These are phyloP conservation scores for Wiebesia pumilae DNA, from an alignment of 1,140 invertebrate species.

Conservation along the genomic window DNA sequence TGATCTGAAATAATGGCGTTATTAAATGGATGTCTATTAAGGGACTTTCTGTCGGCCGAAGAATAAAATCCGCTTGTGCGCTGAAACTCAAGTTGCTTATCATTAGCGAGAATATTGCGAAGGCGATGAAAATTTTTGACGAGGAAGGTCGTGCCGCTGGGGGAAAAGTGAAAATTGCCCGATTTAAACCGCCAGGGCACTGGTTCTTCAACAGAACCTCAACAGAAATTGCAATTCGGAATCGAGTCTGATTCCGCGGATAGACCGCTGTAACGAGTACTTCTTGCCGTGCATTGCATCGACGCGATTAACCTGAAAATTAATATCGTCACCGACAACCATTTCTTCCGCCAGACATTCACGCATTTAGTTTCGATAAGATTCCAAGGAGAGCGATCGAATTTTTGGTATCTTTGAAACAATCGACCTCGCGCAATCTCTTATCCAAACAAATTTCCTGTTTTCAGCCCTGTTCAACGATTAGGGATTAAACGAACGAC, in stretches of 20 bases:
- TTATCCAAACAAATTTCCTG: too few relatives aligned
- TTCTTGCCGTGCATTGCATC: too few relatives aligned
- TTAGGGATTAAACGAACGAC: too few relatives aligned
- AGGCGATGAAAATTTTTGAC: background rate
- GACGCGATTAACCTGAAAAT: too few relatives aligned
- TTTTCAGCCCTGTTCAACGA: too few relatives aligned
- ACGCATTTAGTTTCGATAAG: too few relatives aligned
- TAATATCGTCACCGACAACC: too few relatives aligned
- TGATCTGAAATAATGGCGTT: constrained; percentile 34
- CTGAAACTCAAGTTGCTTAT: constrained; percentile 20
- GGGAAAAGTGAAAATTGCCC: background rate
- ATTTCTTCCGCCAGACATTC: too few relatives aligned
- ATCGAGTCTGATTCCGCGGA: background rate
- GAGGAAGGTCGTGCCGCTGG: background rate
- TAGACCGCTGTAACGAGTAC: too few relatives aligned
- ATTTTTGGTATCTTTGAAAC: too few relatives aligned
- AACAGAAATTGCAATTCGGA: background rate
- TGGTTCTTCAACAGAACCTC: background rate
- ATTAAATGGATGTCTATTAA: constrained; percentile 36
- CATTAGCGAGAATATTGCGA: constrained; percentile 13
- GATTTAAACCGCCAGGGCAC: background rate
- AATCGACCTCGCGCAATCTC: too few relatives aligned
- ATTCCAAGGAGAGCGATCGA: too few relatives aligned
- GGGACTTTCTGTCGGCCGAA: constrained; percentile 51
- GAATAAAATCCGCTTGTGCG: constrained; percentile 36